Evolutionary conservation across 1,140 invertebrate species (phyloP), one percentile per base, ranked within the genome.

Genomic region (Drosophila murphyi): DNA sequence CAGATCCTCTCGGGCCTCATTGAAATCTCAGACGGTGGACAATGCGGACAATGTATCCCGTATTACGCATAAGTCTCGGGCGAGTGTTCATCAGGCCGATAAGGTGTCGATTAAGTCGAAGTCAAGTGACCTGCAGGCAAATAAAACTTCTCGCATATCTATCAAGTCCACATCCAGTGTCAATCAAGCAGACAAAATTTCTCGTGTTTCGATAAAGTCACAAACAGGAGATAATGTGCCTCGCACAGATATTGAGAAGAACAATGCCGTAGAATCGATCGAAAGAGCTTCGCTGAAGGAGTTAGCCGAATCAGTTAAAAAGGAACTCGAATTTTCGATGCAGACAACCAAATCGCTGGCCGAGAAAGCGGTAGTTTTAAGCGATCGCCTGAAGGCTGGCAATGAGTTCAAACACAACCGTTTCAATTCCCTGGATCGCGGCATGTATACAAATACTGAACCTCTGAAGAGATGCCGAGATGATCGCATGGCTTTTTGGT

Each of bases 401-500:
- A 83, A 83, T 50, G 83, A 72, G 29, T 20, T 20, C 3, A 80
- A 77, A 3, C 72, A 54, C 39, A 73, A 73, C 39, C 83, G 83
- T 2, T 80, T 70, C 31, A 35, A 70, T 6, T 57, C 59, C 0
- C 61, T 87, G 34, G 34, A 8, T 2, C 72, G 67, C 20, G 20
- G 20, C 3, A 69, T 76, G 6, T 63, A 57, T 20, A 62, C 80
- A 0, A 71, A 37, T 4, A 57, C 7, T 2, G 67, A 80, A 4
- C 83, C 83, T 0, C 1, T 57, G 6, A 80, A 69, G 8, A 50
- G 37, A 1, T 74, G 12, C 3, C 35, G 78, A 0, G 69, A 78
- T 3, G 77, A 88, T 69, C 83, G 83, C 5, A 88, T 88, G 80
- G 37, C 83, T 4, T 50, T 77, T 35, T 89, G 85, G 83, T 83